Percentiles rank a stretch among this genome's conserved stretches.
Conservation (phyloP, 2,113 vertebrate genomes). For the Camarhynchus parvulus region DNA sequence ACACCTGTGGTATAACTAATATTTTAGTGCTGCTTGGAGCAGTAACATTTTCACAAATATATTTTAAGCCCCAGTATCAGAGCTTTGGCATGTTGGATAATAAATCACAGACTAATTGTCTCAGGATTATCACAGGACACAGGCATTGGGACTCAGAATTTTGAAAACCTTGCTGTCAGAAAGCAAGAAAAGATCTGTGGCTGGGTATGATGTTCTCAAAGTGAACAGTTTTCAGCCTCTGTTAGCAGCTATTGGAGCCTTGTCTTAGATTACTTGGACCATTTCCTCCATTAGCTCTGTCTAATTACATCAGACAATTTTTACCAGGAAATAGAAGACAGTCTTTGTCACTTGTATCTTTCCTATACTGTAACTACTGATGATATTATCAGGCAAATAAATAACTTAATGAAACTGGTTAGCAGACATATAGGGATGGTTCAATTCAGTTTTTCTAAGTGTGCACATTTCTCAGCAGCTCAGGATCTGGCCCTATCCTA, state of each 20-base stretch:
- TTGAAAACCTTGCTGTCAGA: not conserved
- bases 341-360: not conserved
- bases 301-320: not conserved
- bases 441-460: not conserved
- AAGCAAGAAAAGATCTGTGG: not conserved
- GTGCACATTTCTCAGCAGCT: not conserved
- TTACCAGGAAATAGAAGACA: not conserved
- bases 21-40: not conserved
- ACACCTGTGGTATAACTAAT: not conserved
- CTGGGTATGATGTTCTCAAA: not conserved
- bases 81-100: not conserved
- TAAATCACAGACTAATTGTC: not conserved
- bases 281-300: not conserved
- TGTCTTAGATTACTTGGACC: not conserved
- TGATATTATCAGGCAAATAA: not conserved
- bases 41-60: not conserved
- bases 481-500: not conserved
- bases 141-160: not conserved
- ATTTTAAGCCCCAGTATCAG: not conserved
- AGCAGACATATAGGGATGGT: not conserved
- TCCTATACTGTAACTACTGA: not conserved
- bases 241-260: not conserved
- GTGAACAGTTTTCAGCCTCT: not conserved
- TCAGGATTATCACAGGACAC: not conserved
- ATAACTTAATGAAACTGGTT: not conserved